Percentiles rank a stretch among this genome's conserved stretches.
These are phyloP conservation scores for Heliocidaris erythrogramma DNA, from an alignment of 35 echinoderm and acorn worm species.

Conservation along the genomic window DNA sequence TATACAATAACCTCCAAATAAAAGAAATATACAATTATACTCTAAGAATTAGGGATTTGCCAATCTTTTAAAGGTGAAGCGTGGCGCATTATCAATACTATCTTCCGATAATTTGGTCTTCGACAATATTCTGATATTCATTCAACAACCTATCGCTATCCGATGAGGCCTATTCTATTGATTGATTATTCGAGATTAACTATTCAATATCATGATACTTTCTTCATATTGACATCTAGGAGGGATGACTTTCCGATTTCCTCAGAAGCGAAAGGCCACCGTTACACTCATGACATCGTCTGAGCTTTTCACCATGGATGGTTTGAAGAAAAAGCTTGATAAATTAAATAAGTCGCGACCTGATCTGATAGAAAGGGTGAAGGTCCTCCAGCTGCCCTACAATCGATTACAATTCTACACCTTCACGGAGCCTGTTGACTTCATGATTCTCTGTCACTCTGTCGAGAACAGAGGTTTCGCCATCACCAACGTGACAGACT, in stretches of 20 bases:
- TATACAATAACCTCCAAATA: no score
- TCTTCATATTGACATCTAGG: neutral
- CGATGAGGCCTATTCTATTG: no score
- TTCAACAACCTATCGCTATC: no score
- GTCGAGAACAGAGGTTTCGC: neutral
- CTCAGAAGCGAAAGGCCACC: neutral
- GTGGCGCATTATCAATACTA: no score
- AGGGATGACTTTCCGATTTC: neutral
- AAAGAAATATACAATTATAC: no score
- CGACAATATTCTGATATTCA: no score
- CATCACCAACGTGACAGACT: neutral
- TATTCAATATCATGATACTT: no score
- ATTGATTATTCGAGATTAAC: no score
- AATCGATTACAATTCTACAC: neutral
- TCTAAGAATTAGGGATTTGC: no score
- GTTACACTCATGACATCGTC: neutral
- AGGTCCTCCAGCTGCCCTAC: neutral
- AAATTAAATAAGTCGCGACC: neutral
- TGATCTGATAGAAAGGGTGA: neutral
- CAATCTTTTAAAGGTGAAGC: no score
- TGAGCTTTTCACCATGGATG: neutral
- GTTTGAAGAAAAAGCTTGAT: neutral
- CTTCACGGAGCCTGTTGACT: neutral
- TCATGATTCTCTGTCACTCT: slow-evolving; percentile 21
- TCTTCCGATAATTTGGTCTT: no score